Evolutionary conservation across 2,888 invertebrate genomes (phyloP), one percentile per base, ranked within the genome.

Genomic region (Ormyrus pomaceus): DNA sequence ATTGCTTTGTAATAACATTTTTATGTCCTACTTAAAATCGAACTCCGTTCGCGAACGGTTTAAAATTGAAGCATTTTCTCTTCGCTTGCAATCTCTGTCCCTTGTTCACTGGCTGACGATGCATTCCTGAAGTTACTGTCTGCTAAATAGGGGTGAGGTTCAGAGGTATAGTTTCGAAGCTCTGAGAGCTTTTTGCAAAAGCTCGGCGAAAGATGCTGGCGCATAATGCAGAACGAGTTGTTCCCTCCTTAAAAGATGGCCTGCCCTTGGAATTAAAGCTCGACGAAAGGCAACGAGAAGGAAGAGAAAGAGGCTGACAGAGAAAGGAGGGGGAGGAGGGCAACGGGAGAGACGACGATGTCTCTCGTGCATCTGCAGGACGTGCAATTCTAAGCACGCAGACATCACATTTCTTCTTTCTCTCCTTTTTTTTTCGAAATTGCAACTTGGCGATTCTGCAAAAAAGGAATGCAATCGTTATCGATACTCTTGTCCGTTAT

Each of bases 251-350:
- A 19, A 19, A 19, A 19, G 19, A 19, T 19, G 19, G 7, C 3
- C 19, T 19, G 59, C 19, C 9, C 19, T 19, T 6, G 10, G 61
- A 61, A 61, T 61, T 34, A 61, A 65, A 65, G 50, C 65, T 48
- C 65, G 11, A 34, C n/a, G 34, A 4, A 53, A 45, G 11, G 53
- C 53, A 55, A 68, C 11, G 19, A 11, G 55, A 9, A 69, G 56
- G 8, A 56, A 68, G 56, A 56, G 56, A 56, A 45, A 56, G 68
- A 3, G 34, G 6, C 45, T 77, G 77, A 79, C 50, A 59, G 71
- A 19, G 51, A 53, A 51, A 61, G 78, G 13, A 62, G 65, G 66
- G 50, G 51, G 51, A 13, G 9, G 55, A 59, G 68, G 68, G 68
- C 19, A 66, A 62, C 46, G 68, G 55, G 62, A 68, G 75, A 55